These are phyloP conservation scores for Erinaceus europaeus DNA, from an alignment of 2,113 vertebrate genomes.

Conservation along the genomic window DNA sequence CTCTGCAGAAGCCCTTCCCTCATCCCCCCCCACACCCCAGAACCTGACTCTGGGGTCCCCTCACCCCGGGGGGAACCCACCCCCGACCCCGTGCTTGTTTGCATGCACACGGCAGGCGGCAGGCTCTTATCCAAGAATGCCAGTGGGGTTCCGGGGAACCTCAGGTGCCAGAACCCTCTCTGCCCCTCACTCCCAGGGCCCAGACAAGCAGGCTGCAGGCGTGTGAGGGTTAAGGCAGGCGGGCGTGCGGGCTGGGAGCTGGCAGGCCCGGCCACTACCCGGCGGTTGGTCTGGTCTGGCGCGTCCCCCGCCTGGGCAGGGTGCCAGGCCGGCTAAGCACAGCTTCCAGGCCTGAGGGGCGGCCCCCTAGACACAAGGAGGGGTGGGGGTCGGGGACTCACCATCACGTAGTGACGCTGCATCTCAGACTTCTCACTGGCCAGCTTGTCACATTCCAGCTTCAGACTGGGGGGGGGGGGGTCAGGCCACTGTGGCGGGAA, in stretches of 20 bases:
- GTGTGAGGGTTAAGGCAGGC: constrained; percentile 7
- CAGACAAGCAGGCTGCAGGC: too few species aligned
- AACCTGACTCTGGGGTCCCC: too few species aligned
- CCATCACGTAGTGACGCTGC: constrained; percentile 99
- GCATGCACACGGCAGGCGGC: too few species aligned
- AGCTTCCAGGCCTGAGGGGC: not conserved
- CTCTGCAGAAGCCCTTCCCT: too few species aligned
- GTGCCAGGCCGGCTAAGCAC: constrained; percentile 31
- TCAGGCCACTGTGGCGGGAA: not conserved
- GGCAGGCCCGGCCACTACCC: constrained; percentile 34
- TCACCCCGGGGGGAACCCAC: too few species aligned
- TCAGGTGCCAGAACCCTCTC: not conserved
- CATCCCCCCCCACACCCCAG: too few species aligned
- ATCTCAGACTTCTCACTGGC: constrained; percentile 99
- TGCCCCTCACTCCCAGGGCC: too few species aligned
- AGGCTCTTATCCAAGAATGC: too few species aligned
- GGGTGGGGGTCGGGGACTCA: constrained; percentile 73
- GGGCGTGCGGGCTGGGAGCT: constrained; percentile 50
- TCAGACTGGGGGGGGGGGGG: constrained; percentile 86
- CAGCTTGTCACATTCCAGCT: constrained; percentile 98
- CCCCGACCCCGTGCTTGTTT: too few species aligned
- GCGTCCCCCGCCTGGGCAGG: not conserved
- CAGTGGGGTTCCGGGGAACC: too few species aligned
- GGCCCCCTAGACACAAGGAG: too few species aligned
- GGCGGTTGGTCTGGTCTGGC: constrained; percentile 66